Percentiles rank a stretch among this genome's conserved stretches.
These are phyloP conservation scores for Apis mellifera DNA, from an alignment of 1,140 invertebrate species.

Conservation along the genomic window Amel_HAv3.1 CM009945.2:438001-438500, in stretches of 20 bases:
- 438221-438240: slow-evolving; percentile 7
- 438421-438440: slow-evolving; percentile 10
- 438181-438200: background rate
- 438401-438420: background rate
- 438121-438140: no score
- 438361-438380: background rate
- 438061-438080: no score
- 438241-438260: background rate
- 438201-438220: background rate
- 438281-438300: slow-evolving; percentile 9
- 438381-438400: slow-evolving; percentile 29
- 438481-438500: slow-evolving; percentile 58
- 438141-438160: background rate
- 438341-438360: background rate
- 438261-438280: slow-evolving; percentile 1
- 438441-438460: background rate
- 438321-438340: no score
- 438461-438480: slow-evolving; percentile 65
- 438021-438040: no score
- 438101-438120: no score
- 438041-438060: no score
- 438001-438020: no score
- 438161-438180: no score
- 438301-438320: background rate
- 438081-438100: no score